Percentiles rank a stretch among this genome's conserved stretches.
Evolutionary conservation across 2,888 invertebrate genomes (phyloP).

Genomic region (Cybosia mesomella): DNA sequence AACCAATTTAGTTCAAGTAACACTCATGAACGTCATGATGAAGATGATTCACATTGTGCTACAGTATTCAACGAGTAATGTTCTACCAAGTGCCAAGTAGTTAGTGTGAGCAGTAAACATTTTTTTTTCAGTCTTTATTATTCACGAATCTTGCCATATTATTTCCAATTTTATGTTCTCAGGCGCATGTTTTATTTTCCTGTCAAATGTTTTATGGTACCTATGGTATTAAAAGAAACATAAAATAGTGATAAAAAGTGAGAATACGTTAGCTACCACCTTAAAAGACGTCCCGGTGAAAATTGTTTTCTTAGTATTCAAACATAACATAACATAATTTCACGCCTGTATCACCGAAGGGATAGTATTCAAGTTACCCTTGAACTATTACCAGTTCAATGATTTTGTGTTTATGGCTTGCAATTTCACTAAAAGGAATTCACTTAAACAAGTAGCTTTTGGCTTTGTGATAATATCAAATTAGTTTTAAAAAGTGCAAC

Average conservation of each 20-base stretch:
- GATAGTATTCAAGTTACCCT: background rate
- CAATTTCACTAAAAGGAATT: no score
- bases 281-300: background rate
- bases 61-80: no score
- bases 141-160: background rate
- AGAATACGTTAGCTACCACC: background rate
- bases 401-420: background rate
- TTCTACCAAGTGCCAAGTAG: background rate
- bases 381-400: background rate
- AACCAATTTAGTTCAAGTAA: no score
- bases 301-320: background rate
- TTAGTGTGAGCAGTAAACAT: background rate
- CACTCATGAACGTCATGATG: no score
- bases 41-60: no score
- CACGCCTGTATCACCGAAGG: no score
- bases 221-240: background rate
- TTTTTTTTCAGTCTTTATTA: background rate
- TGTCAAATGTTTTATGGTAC: background rate
- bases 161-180: background rate
- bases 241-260: background rate
- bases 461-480: background rate
- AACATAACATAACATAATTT: no score
- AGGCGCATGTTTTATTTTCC: background rate
- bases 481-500: background rate
- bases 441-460: background rate